A percentile compares a stretch with the other conserved stretches of the same genome.
These are phyloP conservation scores for Plemyria rubiginata DNA, from an alignment of 2,888 invertebrate species.

Conservation along the genomic window DNA sequence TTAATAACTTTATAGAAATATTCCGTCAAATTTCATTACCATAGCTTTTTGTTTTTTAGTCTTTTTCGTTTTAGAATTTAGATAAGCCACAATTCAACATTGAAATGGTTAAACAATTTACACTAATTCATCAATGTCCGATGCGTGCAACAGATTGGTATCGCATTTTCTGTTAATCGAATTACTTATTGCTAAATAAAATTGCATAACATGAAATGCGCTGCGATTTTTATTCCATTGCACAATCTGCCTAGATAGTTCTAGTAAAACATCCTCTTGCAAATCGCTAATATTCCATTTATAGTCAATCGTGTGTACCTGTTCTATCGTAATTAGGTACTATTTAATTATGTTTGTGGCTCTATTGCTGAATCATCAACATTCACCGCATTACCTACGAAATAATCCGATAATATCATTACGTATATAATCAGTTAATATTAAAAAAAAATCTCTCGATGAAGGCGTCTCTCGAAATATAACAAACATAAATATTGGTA, in stretches of 20 bases:
- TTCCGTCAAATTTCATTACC: no score
- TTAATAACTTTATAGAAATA: background rate
- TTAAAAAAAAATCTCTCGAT: no score
- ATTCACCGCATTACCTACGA: background rate
- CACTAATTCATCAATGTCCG: constrained; percentile 6
- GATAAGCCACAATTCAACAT: no score
- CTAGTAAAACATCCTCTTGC: constrained; percentile 27
- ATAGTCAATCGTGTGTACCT: constrained; percentile 16
- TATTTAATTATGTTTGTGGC: no score
- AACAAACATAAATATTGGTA: no score
- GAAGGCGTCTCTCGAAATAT: no score
- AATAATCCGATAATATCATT: no score
- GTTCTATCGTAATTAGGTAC: background rate
- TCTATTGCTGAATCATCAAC: constrained; percentile 11
- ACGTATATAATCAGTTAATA: no score
- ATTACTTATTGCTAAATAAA: constrained; percentile 15
- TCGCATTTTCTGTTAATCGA: constrained; percentile 11
- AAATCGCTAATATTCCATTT: constrained; percentile 28
- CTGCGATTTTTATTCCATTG: constrained; percentile 16
- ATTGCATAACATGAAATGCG: constrained; percentile 13
- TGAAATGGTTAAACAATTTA: background rate
- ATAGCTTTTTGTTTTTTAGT: no score
- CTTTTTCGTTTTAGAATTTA: no score
- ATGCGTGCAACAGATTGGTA: constrained; percentile 13
- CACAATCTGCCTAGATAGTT: constrained; percentile 17